Base-by-base conservation (phyloP, 2,888 invertebrate genomes). In the Auanema freiburgensis region DNA sequence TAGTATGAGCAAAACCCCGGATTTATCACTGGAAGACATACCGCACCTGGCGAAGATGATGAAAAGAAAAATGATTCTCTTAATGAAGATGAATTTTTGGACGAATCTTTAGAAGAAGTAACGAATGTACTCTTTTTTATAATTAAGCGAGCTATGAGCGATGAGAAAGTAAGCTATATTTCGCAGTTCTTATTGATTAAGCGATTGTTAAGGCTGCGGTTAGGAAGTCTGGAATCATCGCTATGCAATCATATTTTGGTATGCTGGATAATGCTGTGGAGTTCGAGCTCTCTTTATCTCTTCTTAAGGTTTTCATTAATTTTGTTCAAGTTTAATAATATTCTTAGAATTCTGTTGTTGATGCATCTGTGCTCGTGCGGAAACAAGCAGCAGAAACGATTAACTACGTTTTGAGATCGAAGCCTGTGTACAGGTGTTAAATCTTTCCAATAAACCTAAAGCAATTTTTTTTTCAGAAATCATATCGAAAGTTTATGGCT, bases 331-430 rank as follows among this genome's bases (percentile, higher is more conserved):
- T n/a, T n/a, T n/a, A n/a, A n/a, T n/a, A n/a, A n/a, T n/a, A n/a
- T 25, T 53, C 61, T 12, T 41, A 66, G 69, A 43, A 64, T 14
- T 62, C 62, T 18, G 65, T 63, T 51, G 58, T 71, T 23, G 88
- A 88, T 75, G 84, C 86, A 1, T 84, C 87, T 0, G 67, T 88
- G 60, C 83, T 85, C 0, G 87, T 88, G 0, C 83, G 88, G 2
- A 87, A 87, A 77, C 87, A 85, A 83, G 85, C 84, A 75, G 84
- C 88, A 59, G 86, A 86, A 65, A 84, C 86, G 4, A 74, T 89
- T 23, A 87, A 87, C 5, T 84, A 85, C 23, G 79, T 89, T 18
- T 74, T 89, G 51, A 69, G 84, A 5, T 18, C 10, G 12, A n/a
- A 44, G 88, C 1, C 84, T 86, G 40, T 81, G 83, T 71, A 84